Conservation (phyloP, 2,888 invertebrate species). For the Caenorhabditis sulstoni region DNA sequence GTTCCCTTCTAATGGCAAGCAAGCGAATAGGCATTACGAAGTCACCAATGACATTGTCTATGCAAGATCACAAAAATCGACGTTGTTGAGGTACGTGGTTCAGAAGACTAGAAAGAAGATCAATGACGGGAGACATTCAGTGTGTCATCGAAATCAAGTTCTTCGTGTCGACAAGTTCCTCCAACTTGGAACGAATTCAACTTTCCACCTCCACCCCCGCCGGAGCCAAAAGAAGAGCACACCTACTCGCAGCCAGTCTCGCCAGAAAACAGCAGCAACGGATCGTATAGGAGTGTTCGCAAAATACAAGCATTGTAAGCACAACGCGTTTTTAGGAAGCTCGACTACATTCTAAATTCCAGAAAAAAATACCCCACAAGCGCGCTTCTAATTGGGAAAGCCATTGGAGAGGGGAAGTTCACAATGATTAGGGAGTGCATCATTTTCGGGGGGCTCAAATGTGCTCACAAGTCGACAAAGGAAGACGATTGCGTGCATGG, state of each 20-base stretch:
- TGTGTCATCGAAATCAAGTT: conserved; percentile 65
- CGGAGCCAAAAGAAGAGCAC: conserved; percentile 55
- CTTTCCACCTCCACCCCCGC: conserved; percentile 78
- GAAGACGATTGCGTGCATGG: conserved; percentile 63
- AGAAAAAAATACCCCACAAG: conserved; percentile 56
- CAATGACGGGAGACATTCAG: too few relatives aligned
- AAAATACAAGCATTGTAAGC: conserved; percentile 35
- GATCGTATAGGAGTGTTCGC: conserved; percentile 39
- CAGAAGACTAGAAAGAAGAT: too few relatives aligned
- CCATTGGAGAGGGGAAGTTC: conserved; percentile 77
- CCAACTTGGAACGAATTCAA: conserved; percentile 74
- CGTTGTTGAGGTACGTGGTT: conserved; percentile 40
- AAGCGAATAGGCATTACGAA: conserved; percentile 46
- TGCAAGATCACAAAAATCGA: conserved; percentile 58
- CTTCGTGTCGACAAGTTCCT: conserved; percentile 49
- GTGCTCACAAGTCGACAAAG: conserved; percentile 66
- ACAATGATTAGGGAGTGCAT: conserved; percentile 71
- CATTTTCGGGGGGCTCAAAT: conserved; percentile 53
- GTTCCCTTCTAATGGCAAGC: conserved; percentile 51
- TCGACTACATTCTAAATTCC: too few relatives aligned
- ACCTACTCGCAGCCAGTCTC: conserved; percentile 53
- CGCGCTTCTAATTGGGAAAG: conserved; percentile 57
- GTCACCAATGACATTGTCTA: conserved; percentile 52
- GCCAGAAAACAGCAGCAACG: conserved; percentile 50
- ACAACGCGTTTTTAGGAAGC: too few relatives aligned